These are phyloP conservation scores for Fragum whitleyi DNA, from an alignment of 2,888 invertebrate species.

Conservation along the genomic window DNA sequence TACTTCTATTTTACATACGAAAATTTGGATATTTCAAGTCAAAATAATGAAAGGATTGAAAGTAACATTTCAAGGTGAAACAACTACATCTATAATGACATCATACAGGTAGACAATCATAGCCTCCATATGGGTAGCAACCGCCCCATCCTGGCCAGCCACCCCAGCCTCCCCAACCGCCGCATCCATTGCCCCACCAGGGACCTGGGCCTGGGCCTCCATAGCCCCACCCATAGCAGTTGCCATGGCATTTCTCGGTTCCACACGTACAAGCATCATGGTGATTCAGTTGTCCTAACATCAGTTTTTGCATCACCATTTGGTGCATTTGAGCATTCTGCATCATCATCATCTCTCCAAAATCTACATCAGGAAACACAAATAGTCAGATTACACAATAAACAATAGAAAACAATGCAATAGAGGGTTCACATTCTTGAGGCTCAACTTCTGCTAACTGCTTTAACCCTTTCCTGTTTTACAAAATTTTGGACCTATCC, in stretches of 20 bases:
- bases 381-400: background rate
- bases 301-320: slow-evolving; percentile 81
- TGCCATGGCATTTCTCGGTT: slow-evolving; percentile 26
- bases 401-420: no score
- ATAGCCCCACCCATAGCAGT: slow-evolving; percentile 26
- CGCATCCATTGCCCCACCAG: no score
- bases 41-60: no score
- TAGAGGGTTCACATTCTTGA: no score
- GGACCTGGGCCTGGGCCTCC: slow-evolving; percentile 20
- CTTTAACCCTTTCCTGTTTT: no score
- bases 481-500: no score
- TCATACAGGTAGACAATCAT: slow-evolving; percentile 25
- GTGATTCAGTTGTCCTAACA: slow-evolving; percentile 60
- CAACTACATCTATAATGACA: no score
- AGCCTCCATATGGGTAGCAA: slow-evolving; percentile 3
- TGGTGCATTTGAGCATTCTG: slow-evolving; percentile 82
- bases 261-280: background rate
- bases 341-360: slow-evolving; percentile 82
- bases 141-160: background rate
- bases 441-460: no score
- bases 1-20: no score
- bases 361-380: slow-evolving; percentile 65
- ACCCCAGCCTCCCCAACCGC: background rate
- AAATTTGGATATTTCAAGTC: no score
- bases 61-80: no score